These are phyloP conservation scores for Melanotaenia pygmaea DNA, from an alignment of 2,797 vertebrate species.

Conservation along the genomic window DNA sequence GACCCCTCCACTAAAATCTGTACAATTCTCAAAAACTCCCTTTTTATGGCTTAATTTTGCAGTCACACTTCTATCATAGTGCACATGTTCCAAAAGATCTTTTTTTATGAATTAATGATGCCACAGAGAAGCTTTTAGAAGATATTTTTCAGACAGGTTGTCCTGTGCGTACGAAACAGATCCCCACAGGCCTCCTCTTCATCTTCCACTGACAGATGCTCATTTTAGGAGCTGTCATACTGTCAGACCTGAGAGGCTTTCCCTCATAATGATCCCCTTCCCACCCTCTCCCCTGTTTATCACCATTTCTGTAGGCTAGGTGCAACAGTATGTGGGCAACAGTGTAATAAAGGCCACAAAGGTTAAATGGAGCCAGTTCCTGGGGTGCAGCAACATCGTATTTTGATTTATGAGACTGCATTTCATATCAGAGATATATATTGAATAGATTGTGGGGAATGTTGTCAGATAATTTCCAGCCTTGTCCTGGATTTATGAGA, in stretches of 20 bases:
- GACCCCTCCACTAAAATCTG: constrained; percentile 31
- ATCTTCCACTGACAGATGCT: constrained; percentile 74
- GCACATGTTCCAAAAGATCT: constrained; percentile 11
- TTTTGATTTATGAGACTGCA: constrained; percentile 54
- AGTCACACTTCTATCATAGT: constrained; percentile 15
- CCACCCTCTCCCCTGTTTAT: constrained; percentile 57
- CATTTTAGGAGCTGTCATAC: constrained; percentile 76
- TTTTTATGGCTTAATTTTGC: constrained; percentile 20
- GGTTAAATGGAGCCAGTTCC: constrained; percentile 69
- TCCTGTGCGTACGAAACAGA: constrained; percentile 50
- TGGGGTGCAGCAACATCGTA: constrained; percentile 2
- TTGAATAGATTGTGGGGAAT: background rate
- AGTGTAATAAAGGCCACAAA: constrained; percentile 45
- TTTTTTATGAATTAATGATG: constrained; percentile 55
- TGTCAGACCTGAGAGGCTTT: constrained; percentile 75
- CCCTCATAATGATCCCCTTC: constrained; percentile 47
- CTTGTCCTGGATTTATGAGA: constrained; percentile 17
- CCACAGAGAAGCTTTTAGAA: constrained; percentile 50
- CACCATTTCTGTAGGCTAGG: constrained; percentile 46
- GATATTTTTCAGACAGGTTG: constrained; percentile 61
- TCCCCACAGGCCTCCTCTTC: constrained; percentile 60
- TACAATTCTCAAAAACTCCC: constrained; percentile 10
- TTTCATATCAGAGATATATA: constrained; percentile 28
- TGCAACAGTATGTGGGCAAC: constrained; percentile 41
- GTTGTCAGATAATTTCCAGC: background rate